A percentile compares a stretch with the other conserved stretches of the same genome.
phyloP scores from a whole-genome alignment of 2,888 invertebrate species.

The Sesamia inferens region DNA sequence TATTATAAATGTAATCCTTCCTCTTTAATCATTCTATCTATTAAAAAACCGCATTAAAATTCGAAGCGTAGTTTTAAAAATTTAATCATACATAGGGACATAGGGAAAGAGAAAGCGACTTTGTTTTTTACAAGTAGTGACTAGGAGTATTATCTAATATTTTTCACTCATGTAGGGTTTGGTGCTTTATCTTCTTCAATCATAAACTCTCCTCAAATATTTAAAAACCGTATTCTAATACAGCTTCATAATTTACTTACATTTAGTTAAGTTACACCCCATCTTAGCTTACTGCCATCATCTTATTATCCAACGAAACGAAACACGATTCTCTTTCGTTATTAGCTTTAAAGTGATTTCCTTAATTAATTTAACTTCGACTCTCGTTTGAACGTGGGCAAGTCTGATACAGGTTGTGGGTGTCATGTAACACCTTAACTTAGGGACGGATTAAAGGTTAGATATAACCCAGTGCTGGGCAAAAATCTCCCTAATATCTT shows the following conservation, averaged over 20 bases:
- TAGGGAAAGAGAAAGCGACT: no score
- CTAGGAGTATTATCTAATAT: no score
- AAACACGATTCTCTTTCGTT: constrained; percentile 55
- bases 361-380: constrained; percentile 65
- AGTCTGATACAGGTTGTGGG: constrained; percentile 35
- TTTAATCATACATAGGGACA: no score
- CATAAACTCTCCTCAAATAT: neutral
- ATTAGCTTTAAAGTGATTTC: constrained; percentile 59
- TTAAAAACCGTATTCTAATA: neutral
- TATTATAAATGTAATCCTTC: no score
- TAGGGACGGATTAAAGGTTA: constrained; percentile 22
- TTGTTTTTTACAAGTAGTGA: no score
- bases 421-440: constrained; percentile 30
- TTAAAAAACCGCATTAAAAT: no score
- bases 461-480: neutral
- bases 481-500: neutral
- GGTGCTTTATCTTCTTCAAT: no score
- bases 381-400: constrained; percentile 31
- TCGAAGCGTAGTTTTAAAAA: no score
- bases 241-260: constrained; percentile 5
- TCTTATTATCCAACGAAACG: constrained; percentile 47
- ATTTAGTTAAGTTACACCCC: constrained; percentile 3
- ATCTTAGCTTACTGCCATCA: constrained; percentile 35
- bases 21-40: no score
- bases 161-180: neutral